Evolutionary conservation across 2,888 invertebrate genomes (phyloP), one percentile per base, ranked within the genome.

Genomic region (Ophraella communa): DNA sequence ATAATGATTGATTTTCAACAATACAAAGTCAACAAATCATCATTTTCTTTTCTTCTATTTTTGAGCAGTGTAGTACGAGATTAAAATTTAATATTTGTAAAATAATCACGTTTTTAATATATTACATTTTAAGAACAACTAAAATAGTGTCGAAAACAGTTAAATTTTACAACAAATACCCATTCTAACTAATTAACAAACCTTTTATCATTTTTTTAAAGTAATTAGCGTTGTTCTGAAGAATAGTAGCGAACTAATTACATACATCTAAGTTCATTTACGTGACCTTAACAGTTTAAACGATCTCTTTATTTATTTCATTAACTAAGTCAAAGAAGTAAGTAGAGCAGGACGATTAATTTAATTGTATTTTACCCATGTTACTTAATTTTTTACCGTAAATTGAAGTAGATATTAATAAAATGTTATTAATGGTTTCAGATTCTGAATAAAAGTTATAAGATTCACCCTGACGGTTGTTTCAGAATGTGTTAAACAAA

Each of bases 271-370:
- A 10, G 30, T 30, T 11, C 30, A 3, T 3, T 30, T 10, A 30
- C 30, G 11, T 3, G 30, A 3, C 1, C 11, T 30, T 30, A 30
- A 30, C 30, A 30, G 30, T 30, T 30, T 11, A 30, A 30, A 30
- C 11, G 11, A 11, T 30, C 30, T 11, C 8, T 30, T 30, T 30
- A 11, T 30, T n/a, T n/a, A 21, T 39, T 54, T 30, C 20, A 58
- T 58, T 49, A 47, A 47, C 42, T 10, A 47, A 21, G 10, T 14
- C 5, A n/a, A n/a, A n/a, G 45, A 3, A 27, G 17, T 33, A 58
- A 58, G 30, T 30, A 58, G 57, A 58, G 47, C 57, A 33, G 33
- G 49, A 44, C 45, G 45, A 58, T 42, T 21, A 23, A 47, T 47
- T 47, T 47, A 21, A 47, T 23, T 47, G 21, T 21, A 18, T 47